Evolutionary conservation across 2,797 vertebrate genomes (phyloP).

Genomic region (Lacerta agilis): DNA sequence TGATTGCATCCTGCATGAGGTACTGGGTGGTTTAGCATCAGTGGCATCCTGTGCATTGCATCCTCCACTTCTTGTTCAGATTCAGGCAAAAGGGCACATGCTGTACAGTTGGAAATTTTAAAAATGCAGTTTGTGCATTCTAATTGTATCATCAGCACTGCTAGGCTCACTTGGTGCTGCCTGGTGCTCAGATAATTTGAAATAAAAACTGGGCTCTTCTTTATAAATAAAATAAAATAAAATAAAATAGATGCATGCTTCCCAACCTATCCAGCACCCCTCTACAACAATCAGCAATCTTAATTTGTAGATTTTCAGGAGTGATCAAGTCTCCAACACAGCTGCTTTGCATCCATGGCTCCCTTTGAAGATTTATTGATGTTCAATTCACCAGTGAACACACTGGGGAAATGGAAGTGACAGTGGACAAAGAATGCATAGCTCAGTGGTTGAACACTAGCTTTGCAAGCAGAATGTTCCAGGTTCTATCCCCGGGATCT

Average conservation of each 20-base stretch:
- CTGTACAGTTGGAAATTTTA: constrained; percentile 19
- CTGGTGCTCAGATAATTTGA: constrained; percentile 19
- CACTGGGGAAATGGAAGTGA: neutral
- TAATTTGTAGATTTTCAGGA: neutral
- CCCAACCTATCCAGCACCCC: constrained; percentile 35
- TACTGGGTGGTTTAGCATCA: neutral
- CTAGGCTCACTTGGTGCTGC: neutral
- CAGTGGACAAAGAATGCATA: too few relatives aligned
- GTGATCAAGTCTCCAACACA: neutral
- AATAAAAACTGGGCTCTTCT: neutral
- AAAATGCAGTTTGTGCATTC: constrained; percentile 25
- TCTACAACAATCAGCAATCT: constrained; percentile 13
- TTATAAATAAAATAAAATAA: neutral
- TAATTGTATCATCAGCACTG: constrained; percentile 31
- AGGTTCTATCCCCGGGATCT: too few relatives aligned
- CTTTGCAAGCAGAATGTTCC: too few relatives aligned
- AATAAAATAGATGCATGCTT: constrained; percentile 44
- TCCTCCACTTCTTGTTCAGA: constrained; percentile 10
- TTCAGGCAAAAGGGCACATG: constrained; percentile 30
- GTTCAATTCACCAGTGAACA: neutral
- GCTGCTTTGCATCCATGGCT: neutral
- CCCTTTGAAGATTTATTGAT: neutral
- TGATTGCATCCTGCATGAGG: constrained; percentile 19
- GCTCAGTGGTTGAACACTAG: too few relatives aligned
- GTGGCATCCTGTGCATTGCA: neutral